Base-by-base conservation (phyloP, 2,797 vertebrate species). In the Hozukius guyotensis region DNA sequence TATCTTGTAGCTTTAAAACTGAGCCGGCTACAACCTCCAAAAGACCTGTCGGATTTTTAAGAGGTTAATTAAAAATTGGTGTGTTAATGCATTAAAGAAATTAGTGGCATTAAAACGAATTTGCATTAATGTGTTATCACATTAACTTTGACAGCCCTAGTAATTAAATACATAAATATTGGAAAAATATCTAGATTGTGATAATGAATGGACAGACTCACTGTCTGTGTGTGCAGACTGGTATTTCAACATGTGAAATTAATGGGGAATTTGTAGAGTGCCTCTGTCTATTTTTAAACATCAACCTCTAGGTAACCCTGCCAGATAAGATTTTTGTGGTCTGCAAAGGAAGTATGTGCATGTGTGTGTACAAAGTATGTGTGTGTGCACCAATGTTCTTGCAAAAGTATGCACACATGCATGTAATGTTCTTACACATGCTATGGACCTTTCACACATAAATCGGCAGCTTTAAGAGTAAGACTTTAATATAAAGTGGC, bases 291-390 rank as follows among this genome's bases (percentile, higher is more conserved):
- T 83, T 87, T 81, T 75, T 87, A 70, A 79, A 75, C 2, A 2
- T 71, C 29, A 71, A 62, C 72, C 52, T 72, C 42, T 22, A 2
- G 49, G 36, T 64, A 65, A 77, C 14, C 8, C 27, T 84, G 74
- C 80, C 73, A 66, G 71, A 83, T 81, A 82, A 61, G 82, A 88
- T 88, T 57, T 64, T 52, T 83, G 36, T 71, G 73, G 73, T 81
- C 22, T 72, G 79, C 36, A 20, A 56, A 32, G 38, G 25, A 74
- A 67, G 31, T 49, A 62, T 69, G 34, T 42, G n/a, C 20, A 72
- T 53, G 12, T 42, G 8, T 86, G 22, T 76, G 38, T 7, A 13
- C 60, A 62, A 8, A 55, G 24, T 46, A 2, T 29, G 46, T 62
- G 4, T 53, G 10, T 11, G 14, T 18, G 16, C 12, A 8, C 16